phyloP scores from a whole-genome alignment of 2,113 vertebrate genomes.

The Toxostoma redivivum region DNA sequence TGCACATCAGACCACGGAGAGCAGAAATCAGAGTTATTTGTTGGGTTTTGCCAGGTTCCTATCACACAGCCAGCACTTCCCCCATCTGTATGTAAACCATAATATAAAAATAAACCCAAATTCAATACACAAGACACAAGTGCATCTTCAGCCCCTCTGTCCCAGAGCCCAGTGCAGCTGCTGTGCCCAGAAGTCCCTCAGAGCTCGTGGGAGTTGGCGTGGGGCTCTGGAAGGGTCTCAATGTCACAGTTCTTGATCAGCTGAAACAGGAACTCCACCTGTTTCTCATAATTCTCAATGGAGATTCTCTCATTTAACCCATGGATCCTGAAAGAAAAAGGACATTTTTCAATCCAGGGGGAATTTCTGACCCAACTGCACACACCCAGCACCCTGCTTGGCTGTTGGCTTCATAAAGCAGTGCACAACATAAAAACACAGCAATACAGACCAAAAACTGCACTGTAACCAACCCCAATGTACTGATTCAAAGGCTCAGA shows the following conservation, averaged over 20 bases:
- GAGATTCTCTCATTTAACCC: constrained; percentile 93
- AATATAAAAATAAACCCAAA: accelerated
- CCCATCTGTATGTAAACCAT: neutral
- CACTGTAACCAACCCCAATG: neutral
- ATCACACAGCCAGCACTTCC: neutral
- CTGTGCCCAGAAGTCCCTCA: constrained; percentile 35
- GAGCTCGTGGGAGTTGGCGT: constrained; percentile 78
- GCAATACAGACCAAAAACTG: neutral
- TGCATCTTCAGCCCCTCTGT: neutral
- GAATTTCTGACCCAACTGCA: neutral
- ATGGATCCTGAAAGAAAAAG: constrained; percentile 78
- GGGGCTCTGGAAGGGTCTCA: constrained; percentile 66
- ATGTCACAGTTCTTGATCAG: constrained; percentile 89
- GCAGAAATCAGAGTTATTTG: neutral
- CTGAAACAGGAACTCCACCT: constrained; percentile 83
- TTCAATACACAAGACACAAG: neutral
- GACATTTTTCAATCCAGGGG: neutral
- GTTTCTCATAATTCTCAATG: constrained; percentile 78
- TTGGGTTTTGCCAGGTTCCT: neutral
- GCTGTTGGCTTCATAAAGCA: neutral
- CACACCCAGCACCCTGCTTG: neutral
- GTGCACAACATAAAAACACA: neutral
- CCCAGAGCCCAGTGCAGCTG: neutral
- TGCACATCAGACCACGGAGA: neutral
- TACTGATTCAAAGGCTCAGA: neutral